Evolutionary conservation across 1,140 invertebrate species (phyloP).

Genomic region (Drosophila equinoxialis): DNA sequence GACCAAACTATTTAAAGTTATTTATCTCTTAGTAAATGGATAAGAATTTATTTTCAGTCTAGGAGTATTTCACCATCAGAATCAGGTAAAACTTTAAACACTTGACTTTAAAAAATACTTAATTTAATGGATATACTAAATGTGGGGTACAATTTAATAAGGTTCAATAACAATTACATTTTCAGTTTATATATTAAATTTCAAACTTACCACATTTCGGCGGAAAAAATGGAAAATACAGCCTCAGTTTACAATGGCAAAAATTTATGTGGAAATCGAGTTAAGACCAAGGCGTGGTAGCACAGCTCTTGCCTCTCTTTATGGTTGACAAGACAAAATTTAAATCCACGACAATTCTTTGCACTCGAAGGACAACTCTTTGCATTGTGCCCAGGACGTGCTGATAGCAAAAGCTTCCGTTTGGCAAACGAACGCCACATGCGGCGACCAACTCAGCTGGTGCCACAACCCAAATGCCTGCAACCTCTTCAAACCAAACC

Average conservation of each 20-base stretch:
- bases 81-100: too few species aligned
- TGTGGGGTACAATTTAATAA: too few species aligned
- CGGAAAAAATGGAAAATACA: background rate
- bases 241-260: slow-evolving; percentile 7
- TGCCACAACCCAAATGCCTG: slow-evolving; percentile 20
- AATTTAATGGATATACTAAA: too few species aligned
- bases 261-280: slow-evolving; percentile 58
- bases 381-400: slow-evolving; percentile 50
- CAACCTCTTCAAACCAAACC: background rate
- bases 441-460: slow-evolving; percentile 45
- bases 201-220: too few species aligned
- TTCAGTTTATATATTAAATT: too few species aligned
- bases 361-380: slow-evolving; percentile 35
- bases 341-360: slow-evolving; percentile 49
- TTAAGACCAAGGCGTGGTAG: slow-evolving; percentile 37
- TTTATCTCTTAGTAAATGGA: too few species aligned
- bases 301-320: slow-evolving; percentile 12
- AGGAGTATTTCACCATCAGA: too few species aligned
- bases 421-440: slow-evolving; percentile 43
- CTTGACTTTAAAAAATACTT: too few species aligned
- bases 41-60: too few species aligned
- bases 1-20: too few species aligned
- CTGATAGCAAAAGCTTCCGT: slow-evolving; percentile 61
- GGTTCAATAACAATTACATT: too few species aligned
- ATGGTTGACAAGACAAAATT: slow-evolving; percentile 55